phyloP scores from a whole-genome alignment of 2,113 vertebrate genomes.

The Leucosticte australis region DNA sequence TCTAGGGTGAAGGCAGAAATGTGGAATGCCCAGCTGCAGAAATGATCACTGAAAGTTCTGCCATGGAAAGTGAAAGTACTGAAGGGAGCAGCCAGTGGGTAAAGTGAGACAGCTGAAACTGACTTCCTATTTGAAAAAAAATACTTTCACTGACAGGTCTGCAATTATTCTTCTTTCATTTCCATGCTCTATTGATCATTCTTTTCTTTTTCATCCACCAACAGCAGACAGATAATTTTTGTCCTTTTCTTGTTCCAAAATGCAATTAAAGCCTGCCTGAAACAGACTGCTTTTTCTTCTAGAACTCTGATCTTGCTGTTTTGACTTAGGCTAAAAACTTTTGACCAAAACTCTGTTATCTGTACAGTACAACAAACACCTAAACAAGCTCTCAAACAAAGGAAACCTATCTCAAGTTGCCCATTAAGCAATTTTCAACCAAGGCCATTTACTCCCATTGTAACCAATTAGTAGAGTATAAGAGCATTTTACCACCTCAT shows the following conservation, averaged over 20 bases:
- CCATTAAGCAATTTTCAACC: not conserved
- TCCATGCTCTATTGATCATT: accelerated
- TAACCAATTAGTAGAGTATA: not conserved
- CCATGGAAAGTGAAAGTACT: not conserved
- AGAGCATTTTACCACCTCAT: not conserved
- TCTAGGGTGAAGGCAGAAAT: not conserved
- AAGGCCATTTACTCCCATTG: not conserved
- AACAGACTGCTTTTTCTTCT: not conserved
- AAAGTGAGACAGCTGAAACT: not conserved
- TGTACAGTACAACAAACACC: not conserved
- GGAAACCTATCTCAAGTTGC: not conserved
- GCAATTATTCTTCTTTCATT: not conserved
- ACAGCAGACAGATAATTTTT: not conserved
- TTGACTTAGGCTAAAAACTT: not conserved
- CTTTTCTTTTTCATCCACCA: not conserved
- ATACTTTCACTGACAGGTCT: not conserved
- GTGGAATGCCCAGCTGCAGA: not conserved
- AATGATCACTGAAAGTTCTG: not conserved
- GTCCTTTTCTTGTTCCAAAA: not conserved
- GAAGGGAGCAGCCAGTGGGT: not conserved
- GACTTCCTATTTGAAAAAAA: not conserved
- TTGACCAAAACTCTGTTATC: not conserved
- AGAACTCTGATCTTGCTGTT: not conserved
- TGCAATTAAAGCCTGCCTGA: not conserved
- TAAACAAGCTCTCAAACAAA: not conserved